Evolutionary conservation across 2,888 invertebrate species (phyloP).

Genomic region (Didymodactylos carnosus): DNA sequence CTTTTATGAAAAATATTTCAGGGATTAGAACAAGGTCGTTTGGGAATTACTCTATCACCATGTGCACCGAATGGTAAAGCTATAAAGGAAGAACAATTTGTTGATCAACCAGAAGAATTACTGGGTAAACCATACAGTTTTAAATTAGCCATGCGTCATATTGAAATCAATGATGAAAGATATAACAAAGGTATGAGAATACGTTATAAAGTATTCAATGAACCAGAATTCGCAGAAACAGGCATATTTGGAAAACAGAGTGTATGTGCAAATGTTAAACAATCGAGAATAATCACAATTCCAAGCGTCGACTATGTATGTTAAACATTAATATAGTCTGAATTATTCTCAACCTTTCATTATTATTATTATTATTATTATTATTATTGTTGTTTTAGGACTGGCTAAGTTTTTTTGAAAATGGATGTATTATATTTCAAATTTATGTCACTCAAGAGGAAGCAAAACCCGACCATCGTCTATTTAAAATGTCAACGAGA

Average conservation of each 20-base stretch:
- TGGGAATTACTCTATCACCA: slow-evolving; percentile 27
- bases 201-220: slow-evolving; percentile 1
- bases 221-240: not conserved
- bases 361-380: too few species aligned
- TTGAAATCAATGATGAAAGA: slow-evolving; percentile 3
- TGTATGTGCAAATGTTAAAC: not conserved
- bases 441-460: slow-evolving; percentile 33
- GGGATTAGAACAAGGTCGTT: slow-evolving; percentile 29
- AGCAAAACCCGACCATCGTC: slow-evolving; percentile 22
- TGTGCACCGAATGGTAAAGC: slow-evolving; percentile 26
- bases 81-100: slow-evolving; percentile 27
- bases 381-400: slow-evolving; percentile 25
- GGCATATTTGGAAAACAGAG: not conserved
- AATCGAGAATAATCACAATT: not conserved
- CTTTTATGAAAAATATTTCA: not conserved
- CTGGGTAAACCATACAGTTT: slow-evolving; percentile 29
- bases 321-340: not conserved
- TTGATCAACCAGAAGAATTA: slow-evolving; percentile 29
- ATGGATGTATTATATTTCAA: slow-evolving; percentile 29
- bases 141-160: slow-evolving; percentile 20
- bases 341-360: not conserved
- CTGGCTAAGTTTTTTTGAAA: slow-evolving; percentile 32
- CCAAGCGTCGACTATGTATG: not conserved
- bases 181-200: slow-evolving; percentile 5
- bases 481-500: slow-evolving; percentile 30